Evolutionary conservation across 2,113 vertebrate genomes (phyloP).

Genomic region (Ia io): DNA sequence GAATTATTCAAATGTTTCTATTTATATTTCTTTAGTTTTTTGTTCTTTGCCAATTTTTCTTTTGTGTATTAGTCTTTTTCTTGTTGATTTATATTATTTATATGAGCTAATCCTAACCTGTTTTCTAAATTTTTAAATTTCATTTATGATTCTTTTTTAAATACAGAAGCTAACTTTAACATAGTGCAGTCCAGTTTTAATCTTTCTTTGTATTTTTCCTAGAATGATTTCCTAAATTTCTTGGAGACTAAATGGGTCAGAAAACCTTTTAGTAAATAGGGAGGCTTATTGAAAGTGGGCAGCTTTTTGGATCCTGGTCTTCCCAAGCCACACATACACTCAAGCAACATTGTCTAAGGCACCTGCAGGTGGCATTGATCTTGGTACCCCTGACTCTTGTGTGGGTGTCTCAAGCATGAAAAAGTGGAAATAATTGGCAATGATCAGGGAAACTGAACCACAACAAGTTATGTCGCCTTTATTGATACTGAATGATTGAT

Average conservation of each 20-base stretch:
- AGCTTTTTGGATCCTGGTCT: neutral
- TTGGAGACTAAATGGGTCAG: neutral
- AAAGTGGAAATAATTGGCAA: neutral
- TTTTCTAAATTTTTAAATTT: neutral
- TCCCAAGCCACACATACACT: neutral
- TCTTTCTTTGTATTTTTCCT: constrained; percentile 9
- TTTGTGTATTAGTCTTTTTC: neutral
- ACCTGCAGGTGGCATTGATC: neutral
- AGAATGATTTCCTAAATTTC: constrained; percentile 2
- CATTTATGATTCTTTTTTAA: neutral
- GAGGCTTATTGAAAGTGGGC: neutral
- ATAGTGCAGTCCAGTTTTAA: neutral
- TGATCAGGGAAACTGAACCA: neutral
- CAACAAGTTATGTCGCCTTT: neutral
- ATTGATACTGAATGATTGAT: neutral
- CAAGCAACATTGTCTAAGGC: neutral
- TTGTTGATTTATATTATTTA: neutral
- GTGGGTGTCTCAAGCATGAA: neutral
- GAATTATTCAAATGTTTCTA: neutral
- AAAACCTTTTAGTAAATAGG: neutral
- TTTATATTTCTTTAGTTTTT: neutral
- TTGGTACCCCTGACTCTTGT: neutral
- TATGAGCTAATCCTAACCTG: neutral
- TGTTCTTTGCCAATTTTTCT: neutral
- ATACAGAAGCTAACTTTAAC: neutral